Evolutionary conservation across 2,888 invertebrate species (phyloP), one percentile per base, ranked within the genome.

Genomic region (Villa cingulata): DNA sequence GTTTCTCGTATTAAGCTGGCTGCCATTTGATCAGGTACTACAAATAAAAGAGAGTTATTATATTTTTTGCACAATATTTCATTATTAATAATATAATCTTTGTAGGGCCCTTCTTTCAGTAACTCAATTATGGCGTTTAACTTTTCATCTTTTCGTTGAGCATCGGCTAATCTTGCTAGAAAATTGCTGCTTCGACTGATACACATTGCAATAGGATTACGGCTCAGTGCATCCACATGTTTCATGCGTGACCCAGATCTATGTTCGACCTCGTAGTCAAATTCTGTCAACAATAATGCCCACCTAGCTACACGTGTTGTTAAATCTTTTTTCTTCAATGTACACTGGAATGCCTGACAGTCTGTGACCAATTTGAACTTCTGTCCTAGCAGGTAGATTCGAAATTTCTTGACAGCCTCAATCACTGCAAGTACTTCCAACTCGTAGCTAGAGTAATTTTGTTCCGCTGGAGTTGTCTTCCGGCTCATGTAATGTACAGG

Each of bases 221-320:
- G 48, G 37, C 57, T 56, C 10, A 56, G 43, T 1, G 54, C 56
- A 43, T 57, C 56, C 0, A 54, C 54, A 37, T 58, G 57, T 14
- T 43, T 49, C 54, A 57, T 55, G 20, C 49, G 45, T 18, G 39
- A 37, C 1, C 48, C 51, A n/a, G 46, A 20, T 19, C 57, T 42
- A 41, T 58, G 55, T 36, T 56, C 56, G 16, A 58, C 53, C 6
- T 27, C 37, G 38, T 55, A 56, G 19, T 54, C 43, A 16, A 50
- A 57, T 14, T 60, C 57, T 29, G 55, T 52, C 3, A 59, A 14
- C 7, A 55, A 43, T 43, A 57, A 44, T 1, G 50, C 53, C 53
- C 54, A 55, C 9, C 54, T 20, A 2, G 49, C 40, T 16, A 57
- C 52, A 37, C 53, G 45, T 9, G 48, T 47, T 19, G 39, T 43